A percentile compares a stretch with the other conserved stretches of the same genome.
phyloP scores from a whole-genome alignment of 1,140 invertebrate species.

The Coenobita brevimanus region DNA sequence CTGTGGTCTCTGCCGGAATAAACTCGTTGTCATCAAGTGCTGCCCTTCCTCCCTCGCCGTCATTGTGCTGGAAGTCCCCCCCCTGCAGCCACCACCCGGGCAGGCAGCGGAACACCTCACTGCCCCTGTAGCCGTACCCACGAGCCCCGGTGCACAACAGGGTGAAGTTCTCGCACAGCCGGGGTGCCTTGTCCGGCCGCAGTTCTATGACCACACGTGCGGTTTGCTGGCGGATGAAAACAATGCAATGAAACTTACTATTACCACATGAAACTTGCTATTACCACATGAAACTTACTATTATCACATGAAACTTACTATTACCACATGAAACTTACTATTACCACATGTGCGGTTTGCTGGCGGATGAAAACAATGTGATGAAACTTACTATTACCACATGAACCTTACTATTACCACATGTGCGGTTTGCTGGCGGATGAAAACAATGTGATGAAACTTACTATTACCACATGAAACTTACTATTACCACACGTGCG shows the following conservation, averaged over 20 bases:
- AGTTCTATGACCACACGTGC: constrained; percentile 86
- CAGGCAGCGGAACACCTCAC: constrained; percentile 69
- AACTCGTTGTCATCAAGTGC: constrained; percentile 86
- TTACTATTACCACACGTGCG: too few relatives aligned
- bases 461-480: too few relatives aligned
- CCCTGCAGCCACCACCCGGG: constrained; percentile 67
- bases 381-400: too few relatives aligned
- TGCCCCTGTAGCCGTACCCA: constrained; percentile 82
- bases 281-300: too few relatives aligned
- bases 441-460: too few relatives aligned
- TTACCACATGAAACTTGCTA: not conserved
- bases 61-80: constrained; percentile 87
- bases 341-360: too few relatives aligned
- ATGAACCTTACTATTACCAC: too few relatives aligned
- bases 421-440: too few relatives aligned
- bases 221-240: constrained; percentile 46
- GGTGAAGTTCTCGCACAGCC: constrained; percentile 94
- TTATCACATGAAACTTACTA: too few relatives aligned
- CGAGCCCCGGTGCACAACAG: constrained; percentile 90
- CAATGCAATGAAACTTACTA: not conserved
- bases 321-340: too few relatives aligned
- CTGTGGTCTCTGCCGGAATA: constrained; percentile 86
- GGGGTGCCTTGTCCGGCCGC: constrained; percentile 84
- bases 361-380: too few relatives aligned
- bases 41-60: constrained; percentile 84